Evolutionary conservation across 2,797 vertebrate species (phyloP).

Genomic region (Peromyscus attwateri): DNA sequence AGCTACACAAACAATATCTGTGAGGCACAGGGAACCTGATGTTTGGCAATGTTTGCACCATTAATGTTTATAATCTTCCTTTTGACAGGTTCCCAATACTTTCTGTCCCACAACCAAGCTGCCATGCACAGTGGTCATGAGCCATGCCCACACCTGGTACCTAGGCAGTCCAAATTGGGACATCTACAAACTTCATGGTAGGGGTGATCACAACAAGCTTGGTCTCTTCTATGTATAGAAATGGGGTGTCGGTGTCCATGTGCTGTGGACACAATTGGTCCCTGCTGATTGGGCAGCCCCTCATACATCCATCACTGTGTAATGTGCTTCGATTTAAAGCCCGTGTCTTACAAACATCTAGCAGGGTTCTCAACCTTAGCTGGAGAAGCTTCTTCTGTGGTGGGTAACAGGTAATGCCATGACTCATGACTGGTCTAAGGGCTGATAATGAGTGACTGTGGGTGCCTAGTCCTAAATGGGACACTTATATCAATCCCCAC

Average conservation of each 20-base stretch:
- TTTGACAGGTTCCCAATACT: too few species aligned
- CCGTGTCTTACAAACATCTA: neutral
- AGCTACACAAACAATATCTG: neutral
- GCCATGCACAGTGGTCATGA: neutral
- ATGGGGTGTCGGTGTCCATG: neutral
- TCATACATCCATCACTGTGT: neutral
- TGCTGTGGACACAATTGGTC: neutral
- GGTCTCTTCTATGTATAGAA: neutral
- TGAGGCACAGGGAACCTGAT: neutral
- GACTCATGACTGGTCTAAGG: too few species aligned
- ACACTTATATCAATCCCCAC: neutral
- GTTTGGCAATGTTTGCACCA: neutral
- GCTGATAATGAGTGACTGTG: neutral
- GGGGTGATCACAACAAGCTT: neutral
- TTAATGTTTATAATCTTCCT: neutral
- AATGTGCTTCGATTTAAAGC: neutral
- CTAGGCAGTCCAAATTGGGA: too few species aligned
- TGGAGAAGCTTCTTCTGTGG: neutral
- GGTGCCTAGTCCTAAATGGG: neutral
- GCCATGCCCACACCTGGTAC: too few species aligned
- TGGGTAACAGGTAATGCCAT: neutral
- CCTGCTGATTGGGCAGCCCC: neutral
- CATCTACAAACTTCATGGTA: rapidly evolving
- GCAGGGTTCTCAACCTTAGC: neutral
- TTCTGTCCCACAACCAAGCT: neutral